Evolutionary conservation across 2,888 invertebrate species (phyloP).

Genomic region (Cephalotes varians): DNA sequence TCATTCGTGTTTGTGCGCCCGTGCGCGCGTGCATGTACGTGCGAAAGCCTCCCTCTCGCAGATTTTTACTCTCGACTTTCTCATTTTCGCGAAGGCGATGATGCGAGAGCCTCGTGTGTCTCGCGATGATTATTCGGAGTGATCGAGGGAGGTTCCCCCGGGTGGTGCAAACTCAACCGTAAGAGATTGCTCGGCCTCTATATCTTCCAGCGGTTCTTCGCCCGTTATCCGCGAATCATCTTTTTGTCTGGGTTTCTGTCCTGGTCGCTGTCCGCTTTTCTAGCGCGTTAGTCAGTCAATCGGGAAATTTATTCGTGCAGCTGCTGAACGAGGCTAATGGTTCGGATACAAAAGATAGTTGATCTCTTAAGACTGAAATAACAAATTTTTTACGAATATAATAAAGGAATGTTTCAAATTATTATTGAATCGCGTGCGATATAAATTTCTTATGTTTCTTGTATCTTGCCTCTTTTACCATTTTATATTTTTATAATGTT

Average conservation of each 20-base stretch:
- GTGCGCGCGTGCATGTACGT: neutral
- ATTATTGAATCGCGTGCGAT: neutral
- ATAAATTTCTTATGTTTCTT: neutral
- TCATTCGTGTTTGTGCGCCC: neutral
- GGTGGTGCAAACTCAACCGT: constrained; percentile 79
- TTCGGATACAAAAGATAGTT: constrained; percentile 46
- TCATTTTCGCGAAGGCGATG: constrained; percentile 77
- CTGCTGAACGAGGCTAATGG: constrained; percentile 44
- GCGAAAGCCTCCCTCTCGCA: constrained; percentile 29
- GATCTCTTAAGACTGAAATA: constrained; percentile 10
- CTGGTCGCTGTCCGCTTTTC: constrained; percentile 46
- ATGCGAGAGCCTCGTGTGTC: constrained; percentile 69
- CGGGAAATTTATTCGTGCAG: constrained; percentile 59
- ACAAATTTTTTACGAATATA: neutral
- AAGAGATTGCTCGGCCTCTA: constrained; percentile 80
- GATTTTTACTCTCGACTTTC: constrained; percentile 46
- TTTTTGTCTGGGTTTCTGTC: constrained; percentile 62
- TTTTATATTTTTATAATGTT: neutral
- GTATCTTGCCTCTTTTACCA: neutral
- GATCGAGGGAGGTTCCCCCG: constrained; percentile 78
- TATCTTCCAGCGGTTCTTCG: constrained; percentile 59
- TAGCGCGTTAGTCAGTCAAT: constrained; percentile 64
- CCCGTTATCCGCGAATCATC: constrained; percentile 65
- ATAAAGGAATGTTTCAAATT: neutral
- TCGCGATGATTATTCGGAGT: constrained; percentile 83